Evolutionary conservation across 2,888 invertebrate species (phyloP).

Genomic region (Drosophila melanosoma): DNA sequence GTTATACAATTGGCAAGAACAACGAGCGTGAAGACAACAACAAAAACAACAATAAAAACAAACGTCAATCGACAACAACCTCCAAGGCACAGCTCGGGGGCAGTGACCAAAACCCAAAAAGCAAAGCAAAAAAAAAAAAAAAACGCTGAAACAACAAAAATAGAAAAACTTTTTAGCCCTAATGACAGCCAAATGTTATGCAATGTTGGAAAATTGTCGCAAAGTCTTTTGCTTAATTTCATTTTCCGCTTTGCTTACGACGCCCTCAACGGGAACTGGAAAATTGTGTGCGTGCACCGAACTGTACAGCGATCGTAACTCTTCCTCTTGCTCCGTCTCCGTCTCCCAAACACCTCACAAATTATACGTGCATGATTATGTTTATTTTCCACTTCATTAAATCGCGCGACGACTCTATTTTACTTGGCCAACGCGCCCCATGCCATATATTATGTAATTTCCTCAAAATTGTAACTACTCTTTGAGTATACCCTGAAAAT

Average conservation of each 20-base stretch:
- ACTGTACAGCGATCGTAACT: constrained; percentile 6
- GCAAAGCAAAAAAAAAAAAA: constrained; percentile 6
- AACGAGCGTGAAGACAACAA: constrained; percentile 43
- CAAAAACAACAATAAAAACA: constrained; percentile 20
- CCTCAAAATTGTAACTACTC: constrained; percentile 70
- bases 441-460: constrained; percentile 70
- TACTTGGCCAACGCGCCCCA: constrained; percentile 41
- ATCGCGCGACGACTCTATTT: constrained; percentile 60
- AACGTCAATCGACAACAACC: not conserved
- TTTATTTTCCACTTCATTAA: constrained; percentile 78
- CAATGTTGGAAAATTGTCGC: constrained; percentile 70
- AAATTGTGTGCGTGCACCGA: constrained; percentile 8
- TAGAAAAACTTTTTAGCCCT: constrained; percentile 30
- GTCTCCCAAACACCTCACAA: constrained; percentile 9
- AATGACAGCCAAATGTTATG: constrained; percentile 54
- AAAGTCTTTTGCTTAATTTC: constrained; percentile 62
- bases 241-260: constrained; percentile 71
- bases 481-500: constrained; percentile 17
- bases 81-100: constrained; percentile 24
- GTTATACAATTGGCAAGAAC: constrained; percentile 72
- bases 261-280: constrained; percentile 27
- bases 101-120: constrained; percentile 48
- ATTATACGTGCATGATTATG: constrained; percentile 63
- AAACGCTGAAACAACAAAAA: constrained; percentile 12
- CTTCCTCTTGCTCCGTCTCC: not conserved